Conservation (phyloP, 2,888 invertebrate genomes). For the Noctua janthe region DNA sequence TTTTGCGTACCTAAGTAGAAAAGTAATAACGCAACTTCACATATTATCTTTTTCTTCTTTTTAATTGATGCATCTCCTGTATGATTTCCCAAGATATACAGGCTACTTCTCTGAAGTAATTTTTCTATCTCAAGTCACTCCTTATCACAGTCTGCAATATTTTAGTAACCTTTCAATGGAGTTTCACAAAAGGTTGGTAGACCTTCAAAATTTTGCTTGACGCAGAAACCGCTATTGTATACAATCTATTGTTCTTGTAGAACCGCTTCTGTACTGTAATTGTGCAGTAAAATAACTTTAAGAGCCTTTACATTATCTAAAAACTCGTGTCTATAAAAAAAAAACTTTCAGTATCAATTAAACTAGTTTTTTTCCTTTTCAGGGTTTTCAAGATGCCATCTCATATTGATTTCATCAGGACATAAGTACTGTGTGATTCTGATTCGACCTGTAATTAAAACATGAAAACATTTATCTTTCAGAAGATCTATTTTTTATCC, state of each 20-base stretch:
- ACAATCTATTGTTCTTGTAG: constrained; percentile 8
- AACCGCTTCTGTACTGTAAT: not conserved
- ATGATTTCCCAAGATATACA: no score
- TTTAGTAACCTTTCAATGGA: not conserved
- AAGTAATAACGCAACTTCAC: not conserved
- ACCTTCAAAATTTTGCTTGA: constrained; percentile 1
- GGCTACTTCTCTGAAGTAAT: not conserved
- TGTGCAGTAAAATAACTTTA: not conserved
- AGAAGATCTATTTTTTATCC: not conserved
- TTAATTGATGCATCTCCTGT: not conserved
- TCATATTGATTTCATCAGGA: not conserved
- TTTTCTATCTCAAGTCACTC: not conserved
- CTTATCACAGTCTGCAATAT: not conserved
- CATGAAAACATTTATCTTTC: not conserved
- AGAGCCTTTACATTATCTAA: not conserved
- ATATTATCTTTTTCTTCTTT: not conserved
- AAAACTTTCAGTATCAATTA: not conserved
- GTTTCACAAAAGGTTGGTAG: constrained; percentile 12
- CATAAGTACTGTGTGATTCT: not conserved
- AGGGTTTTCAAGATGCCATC: not conserved
- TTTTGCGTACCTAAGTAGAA: not conserved
- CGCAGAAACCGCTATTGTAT: constrained; percentile 5
- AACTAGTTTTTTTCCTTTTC: not conserved
- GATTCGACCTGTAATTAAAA: not conserved
- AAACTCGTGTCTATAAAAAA: not conserved